Conservation (phyloP, 2,888 invertebrate genomes). For the Chymomyza procnemis region DNA sequence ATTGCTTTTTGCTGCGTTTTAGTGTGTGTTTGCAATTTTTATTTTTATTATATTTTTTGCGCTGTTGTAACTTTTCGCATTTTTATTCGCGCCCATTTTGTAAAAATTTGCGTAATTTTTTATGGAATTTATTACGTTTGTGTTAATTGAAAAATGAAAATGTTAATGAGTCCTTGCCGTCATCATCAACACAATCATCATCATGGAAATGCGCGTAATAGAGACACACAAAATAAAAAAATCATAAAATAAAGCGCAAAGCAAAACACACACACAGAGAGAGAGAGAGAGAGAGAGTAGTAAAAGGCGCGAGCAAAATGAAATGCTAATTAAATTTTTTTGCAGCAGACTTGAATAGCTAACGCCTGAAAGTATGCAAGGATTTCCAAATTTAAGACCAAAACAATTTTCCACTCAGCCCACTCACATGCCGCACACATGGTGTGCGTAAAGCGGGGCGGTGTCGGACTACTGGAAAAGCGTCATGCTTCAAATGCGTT, state of each 20-base stretch:
- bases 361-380: constrained; percentile 22
- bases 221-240: constrained; percentile 15
- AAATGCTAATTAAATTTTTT: constrained; percentile 65
- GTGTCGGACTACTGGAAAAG: no score
- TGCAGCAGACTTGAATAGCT: constrained; percentile 25
- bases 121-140: constrained; percentile 71
- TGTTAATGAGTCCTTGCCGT: constrained; percentile 68
- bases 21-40: no score
- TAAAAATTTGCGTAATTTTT: constrained; percentile 47
- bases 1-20: constrained; percentile 17
- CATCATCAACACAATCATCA: constrained; percentile 21
- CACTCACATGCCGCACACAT: not conserved
- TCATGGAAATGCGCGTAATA: constrained; percentile 8
- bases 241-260: constrained; percentile 23
- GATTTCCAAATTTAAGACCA: constrained; percentile 14
- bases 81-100: constrained; percentile 49
- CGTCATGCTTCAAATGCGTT: constrained; percentile 63
- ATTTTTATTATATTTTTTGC: constrained; percentile 30
- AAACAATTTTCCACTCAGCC: not conserved
- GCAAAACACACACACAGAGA: no score
- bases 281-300: not conserved
- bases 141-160: constrained; percentile 75
- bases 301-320: constrained; percentile 31
- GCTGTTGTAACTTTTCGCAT: constrained; percentile 38
- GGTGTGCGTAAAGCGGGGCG: no score